Conservation (phyloP, 2,113 vertebrate species). For the Nerophis ophidion region DNA sequence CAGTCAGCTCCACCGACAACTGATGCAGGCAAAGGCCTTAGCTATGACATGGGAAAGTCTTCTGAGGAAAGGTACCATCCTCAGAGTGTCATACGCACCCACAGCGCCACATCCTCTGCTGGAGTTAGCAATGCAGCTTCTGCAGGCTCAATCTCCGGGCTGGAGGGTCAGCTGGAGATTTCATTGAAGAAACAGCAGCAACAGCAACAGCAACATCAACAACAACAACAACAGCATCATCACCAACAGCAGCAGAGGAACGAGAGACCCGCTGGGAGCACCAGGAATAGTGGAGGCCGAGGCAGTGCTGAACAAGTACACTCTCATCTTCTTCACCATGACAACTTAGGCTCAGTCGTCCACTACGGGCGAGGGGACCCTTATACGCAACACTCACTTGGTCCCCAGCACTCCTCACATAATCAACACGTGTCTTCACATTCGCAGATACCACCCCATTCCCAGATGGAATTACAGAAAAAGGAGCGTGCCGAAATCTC, state of each 20-base stretch:
- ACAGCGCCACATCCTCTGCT: slow-evolving; percentile 75
- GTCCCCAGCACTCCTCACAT: slow-evolving; percentile 63
- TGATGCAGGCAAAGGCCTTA: slow-evolving; percentile 72
- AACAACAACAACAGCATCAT: slow-evolving; percentile 66
- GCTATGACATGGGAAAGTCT: slow-evolving; percentile 72
- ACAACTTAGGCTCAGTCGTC: slow-evolving; percentile 83
- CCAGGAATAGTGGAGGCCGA: slow-evolving; percentile 77
- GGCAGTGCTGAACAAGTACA: slow-evolving; percentile 68
- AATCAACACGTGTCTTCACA: slow-evolving; percentile 67
- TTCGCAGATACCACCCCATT: slow-evolving; percentile 64
- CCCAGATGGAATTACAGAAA: slow-evolving; percentile 74
- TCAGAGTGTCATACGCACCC: slow-evolving; percentile 90
- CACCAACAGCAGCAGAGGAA: slow-evolving; percentile 62
- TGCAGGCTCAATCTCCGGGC: slow-evolving; percentile 60
- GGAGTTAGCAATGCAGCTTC: slow-evolving; percentile 62
- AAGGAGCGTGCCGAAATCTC: slow-evolving; percentile 75
- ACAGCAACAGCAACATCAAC: slow-evolving; percentile 63
- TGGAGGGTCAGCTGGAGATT: slow-evolving; percentile 84
- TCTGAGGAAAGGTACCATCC: slow-evolving; percentile 84
- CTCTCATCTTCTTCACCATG: slow-evolving; percentile 72
- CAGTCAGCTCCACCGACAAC: slow-evolving; percentile 66
- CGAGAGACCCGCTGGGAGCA: slow-evolving; percentile 73
- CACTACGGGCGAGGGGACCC: slow-evolving; percentile 81
- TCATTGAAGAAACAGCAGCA: slow-evolving; percentile 81
- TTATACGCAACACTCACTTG: slow-evolving; percentile 69